phyloP scores from a whole-genome alignment of 2,113 vertebrate species.

The Arothron firmamentum region DNA sequence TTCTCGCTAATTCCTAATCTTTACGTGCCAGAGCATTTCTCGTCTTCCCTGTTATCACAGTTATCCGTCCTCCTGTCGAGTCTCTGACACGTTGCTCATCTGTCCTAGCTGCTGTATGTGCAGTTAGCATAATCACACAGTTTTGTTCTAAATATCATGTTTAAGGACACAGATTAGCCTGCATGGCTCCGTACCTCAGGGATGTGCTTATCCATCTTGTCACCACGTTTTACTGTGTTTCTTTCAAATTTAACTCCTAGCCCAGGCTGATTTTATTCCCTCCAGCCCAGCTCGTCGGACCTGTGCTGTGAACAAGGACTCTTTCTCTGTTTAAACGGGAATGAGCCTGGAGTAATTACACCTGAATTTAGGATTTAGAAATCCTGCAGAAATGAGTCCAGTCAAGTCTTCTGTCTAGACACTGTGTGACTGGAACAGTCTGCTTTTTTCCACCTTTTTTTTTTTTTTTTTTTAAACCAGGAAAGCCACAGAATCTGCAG shows the following conservation, averaged over 20 bases:
- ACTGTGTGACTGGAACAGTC: slow-evolving; percentile 30
- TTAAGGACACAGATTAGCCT: slow-evolving; percentile 38
- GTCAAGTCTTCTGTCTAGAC: slow-evolving; percentile 70
- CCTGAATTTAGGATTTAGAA: slow-evolving; percentile 61
- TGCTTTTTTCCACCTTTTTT: slow-evolving; percentile 7
- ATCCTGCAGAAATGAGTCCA: slow-evolving; percentile 51
- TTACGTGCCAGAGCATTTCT: slow-evolving; percentile 14
- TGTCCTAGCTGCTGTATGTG: slow-evolving; percentile 30
- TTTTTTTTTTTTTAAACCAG: slow-evolving; percentile 20
- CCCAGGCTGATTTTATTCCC: slow-evolving; percentile 20
- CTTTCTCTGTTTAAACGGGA: slow-evolving; percentile 54
- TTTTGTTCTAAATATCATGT: slow-evolving; percentile 40
- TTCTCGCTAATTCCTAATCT: slow-evolving; percentile 13
- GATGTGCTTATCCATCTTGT: slow-evolving; percentile 30
- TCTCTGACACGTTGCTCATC: slow-evolving; percentile 42
- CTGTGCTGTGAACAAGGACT: slow-evolving; percentile 45
- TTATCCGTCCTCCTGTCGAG: slow-evolving; percentile 50
- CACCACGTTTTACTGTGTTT: slow-evolving; percentile 2
- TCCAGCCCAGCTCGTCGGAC: slow-evolving; percentile 24
- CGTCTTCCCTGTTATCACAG: slow-evolving; percentile 35
- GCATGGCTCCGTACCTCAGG: slow-evolving; percentile 6
- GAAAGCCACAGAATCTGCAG: slow-evolving; percentile 25
- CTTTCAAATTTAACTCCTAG: slow-evolving; percentile 8
- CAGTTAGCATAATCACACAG: slow-evolving; percentile 30
- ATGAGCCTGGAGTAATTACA: slow-evolving; percentile 53